These are phyloP conservation scores for Meandrina meandrites DNA, from an alignment of 92 coral and sea anemone genomes.

Conservation along the genomic window DNA sequence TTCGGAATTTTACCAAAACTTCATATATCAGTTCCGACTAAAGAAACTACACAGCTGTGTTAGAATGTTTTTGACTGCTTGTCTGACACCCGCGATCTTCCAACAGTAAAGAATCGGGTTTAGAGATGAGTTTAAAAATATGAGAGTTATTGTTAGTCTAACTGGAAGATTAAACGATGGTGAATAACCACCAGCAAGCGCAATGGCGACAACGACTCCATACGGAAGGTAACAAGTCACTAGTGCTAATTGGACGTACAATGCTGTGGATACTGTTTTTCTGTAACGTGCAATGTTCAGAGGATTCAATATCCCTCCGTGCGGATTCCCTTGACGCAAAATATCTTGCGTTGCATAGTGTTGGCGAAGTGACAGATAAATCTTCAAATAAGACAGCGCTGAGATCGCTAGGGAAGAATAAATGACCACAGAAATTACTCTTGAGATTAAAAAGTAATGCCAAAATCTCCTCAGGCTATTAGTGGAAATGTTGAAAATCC, in stretches of 20 bases:
- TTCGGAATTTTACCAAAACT: neutral
- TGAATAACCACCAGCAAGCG: neutral
- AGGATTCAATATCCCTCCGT: neutral
- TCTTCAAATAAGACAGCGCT: neutral
- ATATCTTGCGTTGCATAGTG: neutral
- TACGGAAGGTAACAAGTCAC: slow-evolving; percentile 16
- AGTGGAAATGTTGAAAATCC: slow-evolving; percentile 6
- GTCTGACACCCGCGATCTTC: neutral
- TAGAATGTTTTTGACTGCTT: neutral
- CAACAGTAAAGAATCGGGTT: slow-evolving; percentile 28
- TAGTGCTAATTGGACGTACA: neutral
- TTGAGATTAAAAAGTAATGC: neutral
- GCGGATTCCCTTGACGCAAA: neutral
- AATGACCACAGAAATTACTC: neutral
- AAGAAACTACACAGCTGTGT: neutral
- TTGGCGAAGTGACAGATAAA: neutral
- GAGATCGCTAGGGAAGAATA: neutral
- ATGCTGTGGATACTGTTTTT: neutral
- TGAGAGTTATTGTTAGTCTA: neutral
- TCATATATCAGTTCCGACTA: neutral
- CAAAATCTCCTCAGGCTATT: neutral
- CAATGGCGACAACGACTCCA: neutral
- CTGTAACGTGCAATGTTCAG: slow-evolving; percentile 6
- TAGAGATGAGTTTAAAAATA: slow-evolving; percentile 3
- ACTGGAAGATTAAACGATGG: neutral